A percentile compares a stretch with the other conserved stretches of the same genome.
These are phyloP conservation scores for Geotrypetes seraphini DNA, from an alignment of 2,797 vertebrate species.

Conservation along the genomic window DNA sequence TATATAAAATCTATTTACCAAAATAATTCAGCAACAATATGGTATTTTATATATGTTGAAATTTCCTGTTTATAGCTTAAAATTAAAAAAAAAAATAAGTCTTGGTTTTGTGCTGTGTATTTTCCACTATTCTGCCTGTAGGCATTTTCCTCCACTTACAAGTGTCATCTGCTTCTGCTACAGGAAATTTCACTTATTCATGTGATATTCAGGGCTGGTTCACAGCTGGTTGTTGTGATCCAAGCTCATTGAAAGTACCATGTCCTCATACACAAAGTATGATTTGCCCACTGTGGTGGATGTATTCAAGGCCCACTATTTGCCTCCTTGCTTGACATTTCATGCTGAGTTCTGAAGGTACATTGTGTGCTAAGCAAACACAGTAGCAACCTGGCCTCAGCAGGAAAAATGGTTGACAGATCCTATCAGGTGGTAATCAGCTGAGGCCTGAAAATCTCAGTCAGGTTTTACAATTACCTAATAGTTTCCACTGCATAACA, in stretches of 20 bases:
- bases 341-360: slow-evolving; percentile 8
- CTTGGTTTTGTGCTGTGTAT: too few relatives aligned
- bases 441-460: neutral
- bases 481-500: too few relatives aligned
- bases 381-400: neutral
- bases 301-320: slow-evolving; percentile 4
- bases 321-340: neutral
- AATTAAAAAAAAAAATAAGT: too few relatives aligned
- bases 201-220: neutral
- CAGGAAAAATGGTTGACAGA: neutral
- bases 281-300: neutral
- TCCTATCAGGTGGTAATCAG: neutral
- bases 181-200: too few relatives aligned
- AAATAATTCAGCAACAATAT: too few relatives aligned
- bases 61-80: too few relatives aligned
- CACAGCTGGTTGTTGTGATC: slow-evolving; percentile 5
- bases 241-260: neutral
- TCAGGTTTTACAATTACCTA: neutral
- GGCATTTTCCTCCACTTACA: too few relatives aligned
- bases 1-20: too few relatives aligned
- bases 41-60: too few relatives aligned
- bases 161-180: too few relatives aligned
- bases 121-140: too few relatives aligned
- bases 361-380: neutral
- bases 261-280: neutral